Conservation (phyloP, 2,113 vertebrate species). For the Mesitornis unicolor region DNA sequence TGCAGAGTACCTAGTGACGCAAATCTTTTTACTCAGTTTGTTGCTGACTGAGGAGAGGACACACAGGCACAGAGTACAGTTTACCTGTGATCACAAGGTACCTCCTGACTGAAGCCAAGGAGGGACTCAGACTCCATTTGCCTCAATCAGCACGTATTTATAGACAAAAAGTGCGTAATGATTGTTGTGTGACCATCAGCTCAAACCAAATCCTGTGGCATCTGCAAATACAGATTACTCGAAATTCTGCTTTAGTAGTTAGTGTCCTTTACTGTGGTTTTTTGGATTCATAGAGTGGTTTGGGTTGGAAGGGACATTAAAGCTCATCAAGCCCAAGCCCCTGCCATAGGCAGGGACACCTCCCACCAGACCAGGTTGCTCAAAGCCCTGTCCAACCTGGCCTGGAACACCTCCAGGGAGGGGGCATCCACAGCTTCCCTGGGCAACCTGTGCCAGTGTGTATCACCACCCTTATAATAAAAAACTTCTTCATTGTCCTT, state of each 20-base stretch:
- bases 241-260: not conserved
- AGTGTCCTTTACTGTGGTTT: not conserved
- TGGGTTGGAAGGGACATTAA: not conserved
- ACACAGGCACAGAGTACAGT: not conserved
- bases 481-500: not conserved
- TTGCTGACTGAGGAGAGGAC: not conserved
- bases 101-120: not conserved
- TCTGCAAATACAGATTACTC: not conserved
- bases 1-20: not conserved
- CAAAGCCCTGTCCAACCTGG: not conserved
- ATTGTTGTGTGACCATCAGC: not conserved
- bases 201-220: not conserved
- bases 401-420: not conserved
- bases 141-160: not conserved
- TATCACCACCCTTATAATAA: not conserved
- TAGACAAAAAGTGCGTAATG: not conserved
- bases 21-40: not conserved
- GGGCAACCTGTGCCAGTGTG: not conserved
- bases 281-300: not conserved
- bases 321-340: not conserved
- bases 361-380: not conserved
- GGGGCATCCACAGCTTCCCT: not conserved
- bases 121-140: fast-evolving
- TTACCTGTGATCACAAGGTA: not conserved
- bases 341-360: not conserved